Conservation (phyloP, 2,113 vertebrate species). For the Podocnemis expansa region DNA sequence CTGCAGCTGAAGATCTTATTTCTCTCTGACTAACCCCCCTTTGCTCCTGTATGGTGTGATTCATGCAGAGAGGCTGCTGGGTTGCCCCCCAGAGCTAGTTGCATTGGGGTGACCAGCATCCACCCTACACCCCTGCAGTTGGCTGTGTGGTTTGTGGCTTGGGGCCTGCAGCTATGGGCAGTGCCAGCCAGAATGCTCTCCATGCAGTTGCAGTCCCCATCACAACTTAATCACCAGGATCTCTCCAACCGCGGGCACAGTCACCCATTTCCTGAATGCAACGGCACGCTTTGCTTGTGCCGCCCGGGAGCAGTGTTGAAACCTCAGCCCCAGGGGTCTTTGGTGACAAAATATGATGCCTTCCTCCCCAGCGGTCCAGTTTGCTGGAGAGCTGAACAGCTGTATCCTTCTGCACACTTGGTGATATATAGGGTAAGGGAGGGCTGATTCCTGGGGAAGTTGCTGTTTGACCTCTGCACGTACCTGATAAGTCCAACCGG, state of each 20-base stretch:
- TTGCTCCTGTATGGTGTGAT: not conserved
- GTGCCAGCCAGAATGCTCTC: conserved; percentile 50
- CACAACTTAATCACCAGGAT: not conserved
- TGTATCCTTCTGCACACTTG: fast-evolving
- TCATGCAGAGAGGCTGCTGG: not conserved
- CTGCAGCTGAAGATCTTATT: not conserved
- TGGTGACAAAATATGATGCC: not conserved
- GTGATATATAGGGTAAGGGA: conserved; percentile 7
- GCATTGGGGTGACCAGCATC: not conserved
- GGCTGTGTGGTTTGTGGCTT: conserved; percentile 68
- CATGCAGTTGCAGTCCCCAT: conserved; percentile 28
- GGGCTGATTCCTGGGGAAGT: not conserved
- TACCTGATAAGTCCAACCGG: not conserved
- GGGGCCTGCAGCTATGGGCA: conserved; percentile 20
- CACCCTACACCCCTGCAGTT: not conserved
- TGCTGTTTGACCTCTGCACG: not conserved
- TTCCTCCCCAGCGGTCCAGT: not conserved
- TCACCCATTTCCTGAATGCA: not conserved
- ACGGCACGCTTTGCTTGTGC: not conserved
- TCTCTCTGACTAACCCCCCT: not conserved
- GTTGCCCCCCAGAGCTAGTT: not conserved
- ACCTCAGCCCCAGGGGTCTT: fast-evolving
- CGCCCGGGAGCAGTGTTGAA: not conserved
- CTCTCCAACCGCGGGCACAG: not conserved
- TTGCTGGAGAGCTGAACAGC: fast-evolving